Evolutionary conservation across 2,113 vertebrate genomes (phyloP), one percentile per base, ranked within the genome.

Genomic region (Monopterus albus): DNA sequence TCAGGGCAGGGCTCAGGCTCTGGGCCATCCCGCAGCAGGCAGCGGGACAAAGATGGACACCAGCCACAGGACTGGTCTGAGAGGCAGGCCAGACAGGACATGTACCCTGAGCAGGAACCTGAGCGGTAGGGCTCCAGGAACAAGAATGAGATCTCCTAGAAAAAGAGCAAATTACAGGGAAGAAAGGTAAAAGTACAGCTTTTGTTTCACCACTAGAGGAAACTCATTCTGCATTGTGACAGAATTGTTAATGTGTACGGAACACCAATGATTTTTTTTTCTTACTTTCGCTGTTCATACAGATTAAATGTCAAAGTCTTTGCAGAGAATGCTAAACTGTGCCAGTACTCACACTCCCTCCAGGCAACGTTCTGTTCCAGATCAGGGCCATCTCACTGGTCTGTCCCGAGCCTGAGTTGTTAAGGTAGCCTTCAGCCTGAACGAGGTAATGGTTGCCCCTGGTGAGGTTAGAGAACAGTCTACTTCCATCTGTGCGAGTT

Each of bases 41-140:
- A 96, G 83, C 91, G 85, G 25, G 89, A 90, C 58, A 91, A 70
- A 31, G 91, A 90, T 0, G 92, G 87, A 78, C 96, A 97, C 96
- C 96, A 97, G 78, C 96, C 95, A 0, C 96, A 97, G 28, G 95
- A 94, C 90, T 97, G 96, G 81, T 97, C 96, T 0, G 96, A 95
- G 39, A 97, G 82, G 81, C 96, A 97, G 36, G 95, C 95, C 80
- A 94, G 88, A 76, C 96, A 97, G 6, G 96, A 97, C 65, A 84
- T 91, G 85, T 96, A 96, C 0, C 85, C 85, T 8, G 86, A 25
- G 2, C 96, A 97, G 45, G 91, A 90, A 0, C 89, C 93, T 0
- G 95, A 96, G 25, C 94, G 95, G 80, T 92, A 95, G 0, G 96
- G 96, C 84, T 97, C 96, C 90, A 96, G 61, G 84, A 97, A 97